Base-by-base conservation (phyloP, 2,888 invertebrate genomes). In the Petrophora chlorosata region DNA sequence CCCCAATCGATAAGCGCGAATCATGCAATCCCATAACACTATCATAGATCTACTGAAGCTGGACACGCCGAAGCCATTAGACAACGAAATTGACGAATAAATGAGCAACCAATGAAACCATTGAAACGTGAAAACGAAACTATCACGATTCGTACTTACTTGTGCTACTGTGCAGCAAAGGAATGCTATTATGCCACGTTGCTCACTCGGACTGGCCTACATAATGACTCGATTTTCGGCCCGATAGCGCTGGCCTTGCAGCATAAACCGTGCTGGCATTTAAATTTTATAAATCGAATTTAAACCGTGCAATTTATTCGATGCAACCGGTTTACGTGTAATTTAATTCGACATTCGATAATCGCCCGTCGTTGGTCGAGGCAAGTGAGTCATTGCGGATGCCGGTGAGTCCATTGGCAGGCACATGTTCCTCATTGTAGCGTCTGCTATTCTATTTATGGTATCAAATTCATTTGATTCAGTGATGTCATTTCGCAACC, bases 41-140 rank as follows among this genome's bases (percentile, higher is more conserved):
- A 77, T 75, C 70, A 44, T 43, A 35, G 75, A 76, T 76, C 78
- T 65, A 61, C 58, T 61, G 58, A 57, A 69, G 63, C 69, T 79
- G 80, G 82, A 68, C 71, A 61, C 65, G 57, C 65, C 56, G 47
- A 65, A 59, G 61, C 68, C 66, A 74, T 78, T 75, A 75, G 63
- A 67, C 73, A 74, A 73, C 72, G 62, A 70, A 79, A 79, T 76
- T 73, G 74, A 69, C 76, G 70, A 81, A 79, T 73, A 75, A 80
- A 75, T 72, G 71, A 68, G 73, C 72, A 68, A 74, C 74, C 78
- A 80, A 73, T 76, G 71, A 63, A 78, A 66, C 71, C 78, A 78
- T 76, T 81, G 76, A 76, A 75, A 81, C 87, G 83, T 83, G 79
- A 87, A 87, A 86, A 85, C 71, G 77, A 82, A 85, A 84, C 83